Base-by-base conservation (phyloP, 2,888 invertebrate genomes). In the Stenurella melanura region DNA sequence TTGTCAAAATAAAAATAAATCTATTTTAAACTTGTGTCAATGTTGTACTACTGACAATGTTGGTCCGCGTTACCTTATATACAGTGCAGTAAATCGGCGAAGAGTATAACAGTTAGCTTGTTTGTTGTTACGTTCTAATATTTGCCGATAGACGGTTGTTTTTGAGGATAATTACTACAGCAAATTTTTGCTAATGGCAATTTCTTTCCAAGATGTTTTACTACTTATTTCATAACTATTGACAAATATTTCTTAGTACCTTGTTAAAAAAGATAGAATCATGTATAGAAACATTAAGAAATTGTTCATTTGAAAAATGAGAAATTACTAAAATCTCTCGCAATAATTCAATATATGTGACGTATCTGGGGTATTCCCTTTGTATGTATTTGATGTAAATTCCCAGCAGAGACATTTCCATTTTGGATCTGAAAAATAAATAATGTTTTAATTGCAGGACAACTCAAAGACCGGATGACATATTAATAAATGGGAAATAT, bases 401-500 rank as follows among this genome's bases (percentile, higher is more conserved):
- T 56, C 34, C 57, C 30, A 30, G 57, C 69, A 30, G 21, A 56
- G 57, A 69, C 58, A 57, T 57, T 69, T 69, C 57, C 30, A 69
- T 69, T 69, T 17, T 15, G 34, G 18, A 69, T 58, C 69, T 11
- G 69, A 56, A 57, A 69, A 69, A 69, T 56, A 58, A 56, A 57
- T 63, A 63, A 63, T 56, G 11, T 58, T 58, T 69, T 69, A 69
- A 69, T 69, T 58, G 54, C 69, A 19, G 57, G 50, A 69, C 69
- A 69, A 58, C 69, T 69, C 69, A 69, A 57, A 69, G 69, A 26
- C 69, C 69, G 63, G 73, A 68, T 77, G 77, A 72, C 77, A 57
- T 71, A 70, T 74, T 74, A 54, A 72, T 77, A 50, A 77, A 77
- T 77, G 71, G 74, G 58, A 78, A 80, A 82, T 79, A 75, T 78